Evolutionary conservation across 2,113 vertebrate genomes (phyloP), one percentile per base, ranked within the genome.

Genomic region (Microcebus jonahi): DNA sequence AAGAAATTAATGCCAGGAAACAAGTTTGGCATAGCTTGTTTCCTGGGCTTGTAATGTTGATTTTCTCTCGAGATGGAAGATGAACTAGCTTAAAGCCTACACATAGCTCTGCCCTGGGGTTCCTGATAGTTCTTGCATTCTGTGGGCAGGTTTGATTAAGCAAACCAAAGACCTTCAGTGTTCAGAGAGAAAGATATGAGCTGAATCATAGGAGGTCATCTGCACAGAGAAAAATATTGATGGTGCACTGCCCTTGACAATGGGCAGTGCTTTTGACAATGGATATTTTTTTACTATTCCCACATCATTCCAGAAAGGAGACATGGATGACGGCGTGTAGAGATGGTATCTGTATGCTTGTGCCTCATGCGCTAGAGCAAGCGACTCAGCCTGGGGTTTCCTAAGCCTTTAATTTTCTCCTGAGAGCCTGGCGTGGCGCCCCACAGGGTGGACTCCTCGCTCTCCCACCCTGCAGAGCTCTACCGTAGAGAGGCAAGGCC

Each of bases 371-470:
- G 50, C 53, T 36, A 85, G 67, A 20, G 55, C 4, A 1, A 31
- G 9, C 1, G 42, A n/a, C 57, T 63, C 17, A 0, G 5, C 29
- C 21, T 29, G 1, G 2, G 1, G 70, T 29, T 23, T 57, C 13
- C 23, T 50, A 8, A n/a, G 63, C n/a, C 70, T 70, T 50, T 23
- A 5, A 2, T n/a, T 63, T 45, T 55, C 23, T 61, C 42, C 80
- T 0, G 10, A 48, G 65, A 76, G 42, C 76, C 80, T 73, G 39
- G 3, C 10, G 8, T 34, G 50, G 27, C 5, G 7, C 53, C 36
- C 18, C 31, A 0, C 13, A 4, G 23, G 3, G 31, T 18, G 17
- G 53, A 18, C 3, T 3, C 36, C 31, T 53, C 15, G 0, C 10
- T 55, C 45, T 12, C 5, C 73, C 42, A 7, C 15, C 17, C n/a